Evolutionary conservation across 2,888 invertebrate species (phyloP), one percentile per base, ranked within the genome.

Genomic region (Listrodromus nycthemerus): DNA sequence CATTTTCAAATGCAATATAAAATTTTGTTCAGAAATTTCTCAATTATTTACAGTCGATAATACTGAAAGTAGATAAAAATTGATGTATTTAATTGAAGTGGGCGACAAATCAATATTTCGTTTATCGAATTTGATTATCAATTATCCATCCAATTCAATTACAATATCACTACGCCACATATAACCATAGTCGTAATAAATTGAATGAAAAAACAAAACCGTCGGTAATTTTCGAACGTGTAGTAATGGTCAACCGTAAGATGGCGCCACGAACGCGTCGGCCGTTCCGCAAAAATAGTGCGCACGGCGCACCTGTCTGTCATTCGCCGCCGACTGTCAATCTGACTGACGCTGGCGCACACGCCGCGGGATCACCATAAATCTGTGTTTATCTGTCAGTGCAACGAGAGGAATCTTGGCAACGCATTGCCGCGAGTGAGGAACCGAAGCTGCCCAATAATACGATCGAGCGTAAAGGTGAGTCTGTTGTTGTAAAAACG

Each of bases 241-340:
- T 30, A 6, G 27, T 6, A 30, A 61, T 1, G 10, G 1, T 0
- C 1, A 1, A 2, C 27, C 83, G 70, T n/a, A 10, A 85, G 86
- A 80, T 86, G 82, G 83, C 85, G 82, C 61, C 33, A 82, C 41
- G 48, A 27, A 48, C 21, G 71, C 65, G 50, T 48, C 37, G 65
- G 27, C 65, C 48, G 77, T 75, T 77, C 77, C 74, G 84, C 77
- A 85, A 86, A 88, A 85, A 61, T 30, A 61, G 30, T 71, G 52
- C 70, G 69, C 83, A 52, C 86, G 87, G 88, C 89, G 89, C 89
- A 89, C 89, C 89, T 89, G 89, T 88, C 89, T 87, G 89, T 89
- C 89, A 89, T 77, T 84, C 86, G 73, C 85, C 86, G 89, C 88
- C 89, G 89, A 89, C 89, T 89, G 89, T 89, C 89, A 89, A 89